Conservation (phyloP, 1,140 invertebrate species). For the Drosophila prosaltans region DNA sequence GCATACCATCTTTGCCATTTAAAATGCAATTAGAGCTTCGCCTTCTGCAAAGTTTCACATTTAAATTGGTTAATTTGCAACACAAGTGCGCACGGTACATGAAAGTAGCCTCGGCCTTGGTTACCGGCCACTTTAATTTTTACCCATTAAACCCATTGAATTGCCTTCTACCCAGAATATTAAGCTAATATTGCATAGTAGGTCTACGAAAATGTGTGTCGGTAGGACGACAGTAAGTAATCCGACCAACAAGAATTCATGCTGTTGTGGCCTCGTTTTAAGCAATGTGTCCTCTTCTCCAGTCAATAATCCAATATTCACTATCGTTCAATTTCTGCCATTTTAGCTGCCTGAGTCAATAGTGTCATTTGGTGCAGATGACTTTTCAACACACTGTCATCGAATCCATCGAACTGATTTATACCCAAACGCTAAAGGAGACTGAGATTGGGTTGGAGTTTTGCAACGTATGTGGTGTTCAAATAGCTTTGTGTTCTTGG, state of each 20-base stretch:
- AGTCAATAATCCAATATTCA: neutral
- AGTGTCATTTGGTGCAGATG: neutral
- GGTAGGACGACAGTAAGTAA: neutral
- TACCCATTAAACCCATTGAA: slow-evolving; percentile 28
- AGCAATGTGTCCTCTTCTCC: neutral
- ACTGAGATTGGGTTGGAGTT: neutral
- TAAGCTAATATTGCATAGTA: neutral
- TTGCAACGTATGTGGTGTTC: neutral
- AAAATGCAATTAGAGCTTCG: slow-evolving; percentile 17
- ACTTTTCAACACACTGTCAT: neutral
- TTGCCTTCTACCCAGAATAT: neutral
- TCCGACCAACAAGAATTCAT: too few species aligned
- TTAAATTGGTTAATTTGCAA: slow-evolving; percentile 29
- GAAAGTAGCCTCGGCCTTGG: neutral
- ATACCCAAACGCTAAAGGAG: neutral
- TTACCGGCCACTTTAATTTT: slow-evolving; percentile 25
- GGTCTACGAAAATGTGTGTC: neutral
- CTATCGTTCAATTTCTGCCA: neutral
- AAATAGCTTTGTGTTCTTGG: too few species aligned
- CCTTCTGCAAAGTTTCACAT: slow-evolving; percentile 10
- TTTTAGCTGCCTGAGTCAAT: too few species aligned
- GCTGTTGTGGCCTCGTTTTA: neutral
- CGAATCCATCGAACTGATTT: neutral
- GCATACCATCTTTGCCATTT: slow-evolving; percentile 11
- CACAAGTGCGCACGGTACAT: slow-evolving; percentile 7